These are phyloP conservation scores for Adoxophyes honmai DNA, from an alignment of 1,140 invertebrate genomes.

Conservation along the genomic window DNA sequence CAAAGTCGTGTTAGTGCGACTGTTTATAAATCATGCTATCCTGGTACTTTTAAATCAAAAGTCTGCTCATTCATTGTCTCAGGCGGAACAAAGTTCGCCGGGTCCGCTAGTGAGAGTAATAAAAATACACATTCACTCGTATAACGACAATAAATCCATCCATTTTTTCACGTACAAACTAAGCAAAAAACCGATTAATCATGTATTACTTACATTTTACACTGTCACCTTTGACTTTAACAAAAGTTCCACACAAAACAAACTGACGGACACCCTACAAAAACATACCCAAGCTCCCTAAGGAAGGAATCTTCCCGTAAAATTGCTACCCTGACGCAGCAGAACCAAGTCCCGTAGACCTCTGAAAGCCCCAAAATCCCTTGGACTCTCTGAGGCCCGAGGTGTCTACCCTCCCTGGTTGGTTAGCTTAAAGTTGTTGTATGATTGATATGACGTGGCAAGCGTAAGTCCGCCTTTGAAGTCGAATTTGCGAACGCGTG, in stretches of 20 bases:
- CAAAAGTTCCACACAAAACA: background rate
- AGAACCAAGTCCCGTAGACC: background rate
- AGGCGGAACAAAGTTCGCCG: too few relatives aligned
- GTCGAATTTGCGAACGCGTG: constrained; percentile 10
- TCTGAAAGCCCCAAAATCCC: too few relatives aligned
- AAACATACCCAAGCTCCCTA: background rate
- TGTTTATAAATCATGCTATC: too few relatives aligned
- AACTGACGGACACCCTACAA: background rate
- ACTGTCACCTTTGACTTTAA: background rate
- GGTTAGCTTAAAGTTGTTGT: constrained; percentile 9
- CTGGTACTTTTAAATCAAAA: too few relatives aligned
- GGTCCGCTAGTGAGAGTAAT: background rate
- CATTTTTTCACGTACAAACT: background rate
- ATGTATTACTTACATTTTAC: background rate
- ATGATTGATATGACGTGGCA: constrained; percentile 11
- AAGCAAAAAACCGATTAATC: background rate
- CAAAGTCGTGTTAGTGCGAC: too few relatives aligned
- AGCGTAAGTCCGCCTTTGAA: constrained; percentile 10
- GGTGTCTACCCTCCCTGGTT: background rate
- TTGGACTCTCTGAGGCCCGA: background rate
- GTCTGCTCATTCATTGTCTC: too few relatives aligned
- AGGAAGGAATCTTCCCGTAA: constrained; percentile 9
- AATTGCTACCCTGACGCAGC: constrained; percentile 14
- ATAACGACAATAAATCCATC: background rate
- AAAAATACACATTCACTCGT: background rate